Percentiles rank a stretch among this genome's conserved stretches.
Evolutionary conservation across 2,888 invertebrate genomes (phyloP).

Genomic region (Eurois occulta): DNA sequence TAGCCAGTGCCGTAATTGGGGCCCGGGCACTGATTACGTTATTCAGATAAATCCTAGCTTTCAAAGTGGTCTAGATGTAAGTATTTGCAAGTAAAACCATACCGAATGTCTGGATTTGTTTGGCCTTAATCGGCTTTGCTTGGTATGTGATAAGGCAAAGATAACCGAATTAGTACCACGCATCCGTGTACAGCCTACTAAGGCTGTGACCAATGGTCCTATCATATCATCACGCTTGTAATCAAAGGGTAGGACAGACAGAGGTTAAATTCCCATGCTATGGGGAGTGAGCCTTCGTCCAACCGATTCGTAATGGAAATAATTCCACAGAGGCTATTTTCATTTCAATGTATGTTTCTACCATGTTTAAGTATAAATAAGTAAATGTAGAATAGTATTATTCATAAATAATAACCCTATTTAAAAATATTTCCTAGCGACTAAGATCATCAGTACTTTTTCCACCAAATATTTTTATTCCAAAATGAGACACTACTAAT

Average conservation of each 20-base stretch:
- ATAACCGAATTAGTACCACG: neutral
- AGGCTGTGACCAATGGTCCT: neutral
- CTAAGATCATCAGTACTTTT: constrained; percentile 7
- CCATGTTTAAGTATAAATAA: constrained; percentile 2
- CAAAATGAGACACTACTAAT: neutral
- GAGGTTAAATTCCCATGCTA: neutral
- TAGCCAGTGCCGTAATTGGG: neutral
- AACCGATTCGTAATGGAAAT: neutral
- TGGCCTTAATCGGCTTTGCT: neutral
- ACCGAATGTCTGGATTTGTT: neutral
- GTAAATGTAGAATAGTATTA: neutral
- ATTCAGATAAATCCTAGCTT: neutral
- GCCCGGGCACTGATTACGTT: neutral
- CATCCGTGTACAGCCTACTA: neutral
- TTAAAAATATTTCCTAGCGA: neutral
- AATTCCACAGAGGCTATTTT: neutral
- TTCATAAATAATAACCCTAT: neutral
- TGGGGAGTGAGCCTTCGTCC: too few relatives aligned
- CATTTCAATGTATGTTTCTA: constrained; percentile 1
- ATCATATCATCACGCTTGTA: neutral
- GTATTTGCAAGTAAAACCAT: neutral
- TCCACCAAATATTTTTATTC: constrained; percentile 8
- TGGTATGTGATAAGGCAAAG: neutral
- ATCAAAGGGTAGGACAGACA: neutral
- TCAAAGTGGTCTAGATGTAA: neutral